Evolutionary conservation across 2,113 vertebrate genomes (phyloP).

Genomic region (Blennius ocellaris): DNA sequence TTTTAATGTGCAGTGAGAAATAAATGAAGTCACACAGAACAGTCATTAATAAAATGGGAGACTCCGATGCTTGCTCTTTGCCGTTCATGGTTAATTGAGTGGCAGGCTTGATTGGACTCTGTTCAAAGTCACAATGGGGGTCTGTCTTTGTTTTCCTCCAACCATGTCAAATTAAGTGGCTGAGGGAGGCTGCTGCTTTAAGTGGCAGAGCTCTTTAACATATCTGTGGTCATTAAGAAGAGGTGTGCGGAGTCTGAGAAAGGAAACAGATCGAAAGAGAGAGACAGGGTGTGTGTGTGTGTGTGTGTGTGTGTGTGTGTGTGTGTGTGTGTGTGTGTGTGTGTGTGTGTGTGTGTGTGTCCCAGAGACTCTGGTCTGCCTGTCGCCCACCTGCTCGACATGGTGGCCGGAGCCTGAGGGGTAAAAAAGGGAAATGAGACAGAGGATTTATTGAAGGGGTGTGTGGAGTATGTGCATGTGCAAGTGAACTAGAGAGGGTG

Average conservation of each 20-base stretch:
- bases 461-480: slow-evolving; percentile 32
- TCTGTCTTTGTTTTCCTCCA: slow-evolving; percentile 71
- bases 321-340: slow-evolving; percentile 28
- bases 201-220: slow-evolving; percentile 64
- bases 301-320: slow-evolving; percentile 31
- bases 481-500: slow-evolving; percentile 2
- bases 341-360: slow-evolving; percentile 23
- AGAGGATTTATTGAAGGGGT: slow-evolving; percentile 59
- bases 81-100: slow-evolving; percentile 63
- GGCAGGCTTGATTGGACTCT: slow-evolving; percentile 69
- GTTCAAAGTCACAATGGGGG: slow-evolving; percentile 71
- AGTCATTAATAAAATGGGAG: slow-evolving; percentile 41
- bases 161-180: slow-evolving; percentile 74
- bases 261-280: slow-evolving; percentile 40
- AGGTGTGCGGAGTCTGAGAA: slow-evolving; percentile 53
- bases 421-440: slow-evolving; percentile 58
- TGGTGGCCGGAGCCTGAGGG: slow-evolving; percentile 48
- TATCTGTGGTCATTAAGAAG: slow-evolving; percentile 68
- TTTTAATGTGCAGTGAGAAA: too few relatives aligned
- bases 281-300: slow-evolving; percentile 25
- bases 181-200: slow-evolving; percentile 45
- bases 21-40: slow-evolving; percentile 3
- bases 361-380: slow-evolving; percentile 61
- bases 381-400: slow-evolving; percentile 76
- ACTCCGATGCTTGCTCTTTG: slow-evolving; percentile 31